A percentile compares a stretch with the other conserved stretches of the same genome.
Conservation (phyloP, 1,140 invertebrate species). For the Anoplolepis gracilipes region DNA sequence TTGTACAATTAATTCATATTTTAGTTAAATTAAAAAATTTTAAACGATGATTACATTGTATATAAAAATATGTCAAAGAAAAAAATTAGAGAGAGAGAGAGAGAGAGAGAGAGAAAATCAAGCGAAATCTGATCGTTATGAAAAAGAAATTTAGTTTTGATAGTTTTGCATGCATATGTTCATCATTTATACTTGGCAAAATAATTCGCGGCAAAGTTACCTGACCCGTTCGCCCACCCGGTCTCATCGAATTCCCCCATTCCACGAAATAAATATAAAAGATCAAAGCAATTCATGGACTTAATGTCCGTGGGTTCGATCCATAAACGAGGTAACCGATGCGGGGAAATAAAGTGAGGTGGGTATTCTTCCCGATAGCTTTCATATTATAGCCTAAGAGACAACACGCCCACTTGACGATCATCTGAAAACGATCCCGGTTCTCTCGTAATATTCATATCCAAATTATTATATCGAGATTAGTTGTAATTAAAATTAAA, state of each 20-base stretch:
- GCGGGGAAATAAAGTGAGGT: constrained; percentile 68
- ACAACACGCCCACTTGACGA: constrained; percentile 69
- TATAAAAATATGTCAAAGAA: not conserved
- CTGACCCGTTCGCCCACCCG: constrained; percentile 71
- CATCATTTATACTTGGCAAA: constrained; percentile 63
- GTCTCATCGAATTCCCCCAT: constrained; percentile 65
- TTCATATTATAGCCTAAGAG: constrained; percentile 55
- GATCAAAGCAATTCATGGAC: constrained; percentile 68
- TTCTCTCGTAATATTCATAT: constrained; percentile 20
- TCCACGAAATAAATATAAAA: constrained; percentile 72
- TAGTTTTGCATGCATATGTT: constrained; percentile 32
- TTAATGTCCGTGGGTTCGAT: constrained; percentile 66
- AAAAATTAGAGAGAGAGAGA: no score
- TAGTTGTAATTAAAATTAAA: constrained; percentile 21
- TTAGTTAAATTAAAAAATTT: not conserved
- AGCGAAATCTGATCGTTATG: not conserved
- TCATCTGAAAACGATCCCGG: constrained; percentile 32
- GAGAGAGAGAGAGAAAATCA: no score
- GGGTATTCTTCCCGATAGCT: constrained; percentile 45
- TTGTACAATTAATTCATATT: not conserved
- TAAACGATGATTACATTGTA: not conserved
- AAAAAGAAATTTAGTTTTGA: not conserved
- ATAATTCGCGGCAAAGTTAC: constrained; percentile 47
- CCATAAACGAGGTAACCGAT: constrained; percentile 63
- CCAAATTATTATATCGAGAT: constrained; percentile 31